Evolutionary conservation across 2,797 vertebrate species (phyloP).

Genomic region (Anguilla megastoma): DNA sequence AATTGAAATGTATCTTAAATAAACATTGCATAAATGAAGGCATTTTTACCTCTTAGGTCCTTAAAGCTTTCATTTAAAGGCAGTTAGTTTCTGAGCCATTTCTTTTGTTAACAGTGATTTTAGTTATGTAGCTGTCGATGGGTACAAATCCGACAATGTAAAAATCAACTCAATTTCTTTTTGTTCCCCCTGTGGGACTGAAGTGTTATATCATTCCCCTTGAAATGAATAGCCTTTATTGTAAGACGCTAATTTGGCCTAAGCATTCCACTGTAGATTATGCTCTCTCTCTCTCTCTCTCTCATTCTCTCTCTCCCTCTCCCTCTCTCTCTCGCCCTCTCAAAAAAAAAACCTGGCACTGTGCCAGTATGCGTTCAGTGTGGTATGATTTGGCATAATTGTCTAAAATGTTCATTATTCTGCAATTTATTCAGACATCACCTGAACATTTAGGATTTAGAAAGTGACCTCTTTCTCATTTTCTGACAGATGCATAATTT

Average conservation of each 20-base stretch:
- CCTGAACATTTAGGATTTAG: conserved; percentile 47
- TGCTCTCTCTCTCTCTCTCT: neutral
- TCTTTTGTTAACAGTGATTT: neutral
- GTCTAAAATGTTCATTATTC: conserved; percentile 64
- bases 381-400: conserved; percentile 56
- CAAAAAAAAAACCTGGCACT: conserved; percentile 47
- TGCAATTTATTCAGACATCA: conserved; percentile 55
- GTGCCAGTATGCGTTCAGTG: conserved; percentile 56
- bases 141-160: neutral
- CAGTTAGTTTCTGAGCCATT: neutral
- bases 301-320: neutral
- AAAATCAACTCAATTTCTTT: neutral
- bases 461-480: conserved; percentile 46
- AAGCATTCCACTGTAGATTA: neutral
- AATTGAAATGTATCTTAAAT: no score
- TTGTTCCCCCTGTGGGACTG: neutral
- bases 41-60: neutral
- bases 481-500: conserved; percentile 31
- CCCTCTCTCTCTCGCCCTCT: conserved; percentile 1
- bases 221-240: conserved; percentile 14
- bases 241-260: neutral
- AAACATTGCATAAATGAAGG: neutral
- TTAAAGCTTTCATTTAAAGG: neutral
- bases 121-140: neutral
- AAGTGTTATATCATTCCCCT: neutral